phyloP scores from a whole-genome alignment of 2,113 vertebrate genomes.

The Zeus faber region DNA sequence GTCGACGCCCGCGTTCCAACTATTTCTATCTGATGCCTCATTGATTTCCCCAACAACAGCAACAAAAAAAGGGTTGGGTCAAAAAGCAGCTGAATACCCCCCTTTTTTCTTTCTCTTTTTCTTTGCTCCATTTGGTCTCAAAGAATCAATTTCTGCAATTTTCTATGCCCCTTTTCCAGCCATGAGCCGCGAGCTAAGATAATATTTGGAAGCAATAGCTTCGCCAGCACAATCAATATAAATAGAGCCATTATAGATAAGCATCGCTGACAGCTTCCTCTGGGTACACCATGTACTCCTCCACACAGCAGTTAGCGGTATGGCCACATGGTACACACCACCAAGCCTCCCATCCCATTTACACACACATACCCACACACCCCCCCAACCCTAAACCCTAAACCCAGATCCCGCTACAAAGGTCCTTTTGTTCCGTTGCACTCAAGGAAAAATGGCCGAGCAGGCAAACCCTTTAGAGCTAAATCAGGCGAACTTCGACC shows the following conservation, averaged over 20 bases:
- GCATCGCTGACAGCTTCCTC: slow-evolving; percentile 54
- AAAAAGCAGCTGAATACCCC: no score
- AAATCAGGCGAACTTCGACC: slow-evolving; percentile 55
- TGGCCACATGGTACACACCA: slow-evolving; percentile 54
- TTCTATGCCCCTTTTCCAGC: not conserved
- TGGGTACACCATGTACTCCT: slow-evolving; percentile 32
- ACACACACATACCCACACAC: slow-evolving; percentile 31
- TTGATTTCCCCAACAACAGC: no score
- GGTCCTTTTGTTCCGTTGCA: slow-evolving; percentile 69
- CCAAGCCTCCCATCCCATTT: slow-evolving; percentile 24
- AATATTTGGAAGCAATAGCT: slow-evolving; percentile 52
- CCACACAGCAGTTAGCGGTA: slow-evolving; percentile 47
- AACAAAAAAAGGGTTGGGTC: no score
- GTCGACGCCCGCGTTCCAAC: no score
- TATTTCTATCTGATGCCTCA: no score
- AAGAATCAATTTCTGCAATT: no score
- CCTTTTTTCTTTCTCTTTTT: no score
- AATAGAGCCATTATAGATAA: slow-evolving; percentile 50
- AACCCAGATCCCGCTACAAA: slow-evolving; percentile 62
- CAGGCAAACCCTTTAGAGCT: slow-evolving; percentile 54
- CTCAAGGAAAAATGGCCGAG: slow-evolving; percentile 57
- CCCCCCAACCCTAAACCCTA: slow-evolving; percentile 40
- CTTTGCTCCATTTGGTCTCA: no score
- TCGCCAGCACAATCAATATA: slow-evolving; percentile 31
- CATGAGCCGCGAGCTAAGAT: slow-evolving; percentile 28